Conservation (phyloP, 2,797 vertebrate species). For the Fratercula arctica region DNA sequence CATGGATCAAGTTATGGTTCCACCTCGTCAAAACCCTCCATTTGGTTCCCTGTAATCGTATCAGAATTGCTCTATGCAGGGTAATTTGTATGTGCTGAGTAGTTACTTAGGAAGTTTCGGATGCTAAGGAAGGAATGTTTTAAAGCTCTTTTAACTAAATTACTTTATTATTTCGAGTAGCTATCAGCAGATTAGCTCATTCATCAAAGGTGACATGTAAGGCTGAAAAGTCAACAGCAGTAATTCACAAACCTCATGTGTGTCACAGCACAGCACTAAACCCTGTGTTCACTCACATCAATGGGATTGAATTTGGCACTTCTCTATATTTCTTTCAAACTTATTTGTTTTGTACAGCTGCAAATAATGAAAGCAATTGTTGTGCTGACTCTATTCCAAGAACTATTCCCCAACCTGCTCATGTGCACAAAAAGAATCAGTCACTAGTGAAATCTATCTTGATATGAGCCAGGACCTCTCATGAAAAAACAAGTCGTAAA, state of each 20-base stretch:
- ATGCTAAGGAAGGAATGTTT: not conserved
- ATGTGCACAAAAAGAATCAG: not conserved
- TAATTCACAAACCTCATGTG: not conserved
- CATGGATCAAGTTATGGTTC: not conserved
- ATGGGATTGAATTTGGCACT: not conserved
- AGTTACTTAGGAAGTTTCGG: not conserved
- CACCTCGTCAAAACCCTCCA: not conserved
- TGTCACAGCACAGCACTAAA: not conserved
- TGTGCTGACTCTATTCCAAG: constrained; percentile 41
- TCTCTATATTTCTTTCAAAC: not conserved
- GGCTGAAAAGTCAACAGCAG: constrained; percentile 22
- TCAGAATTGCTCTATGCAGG: not conserved
- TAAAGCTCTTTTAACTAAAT: constrained; percentile 3
- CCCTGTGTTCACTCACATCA: not conserved
- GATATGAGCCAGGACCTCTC: not conserved
- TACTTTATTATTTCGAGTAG: constrained; percentile 26
- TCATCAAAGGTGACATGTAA: not conserved
- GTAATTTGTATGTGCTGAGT: not conserved
- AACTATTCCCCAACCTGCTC: constrained; percentile 28
- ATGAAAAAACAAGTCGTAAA: not conserved
- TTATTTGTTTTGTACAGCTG: constrained; percentile 51
- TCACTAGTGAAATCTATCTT: not conserved
- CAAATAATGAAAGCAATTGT: constrained; percentile 49
- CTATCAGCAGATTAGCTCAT: constrained; percentile 18
- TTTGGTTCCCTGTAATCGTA: not conserved